A percentile compares a stretch with the other conserved stretches of the same genome.
Evolutionary conservation across 2,113 vertebrate species (phyloP).

Genomic region (Delphinus delphis): DNA sequence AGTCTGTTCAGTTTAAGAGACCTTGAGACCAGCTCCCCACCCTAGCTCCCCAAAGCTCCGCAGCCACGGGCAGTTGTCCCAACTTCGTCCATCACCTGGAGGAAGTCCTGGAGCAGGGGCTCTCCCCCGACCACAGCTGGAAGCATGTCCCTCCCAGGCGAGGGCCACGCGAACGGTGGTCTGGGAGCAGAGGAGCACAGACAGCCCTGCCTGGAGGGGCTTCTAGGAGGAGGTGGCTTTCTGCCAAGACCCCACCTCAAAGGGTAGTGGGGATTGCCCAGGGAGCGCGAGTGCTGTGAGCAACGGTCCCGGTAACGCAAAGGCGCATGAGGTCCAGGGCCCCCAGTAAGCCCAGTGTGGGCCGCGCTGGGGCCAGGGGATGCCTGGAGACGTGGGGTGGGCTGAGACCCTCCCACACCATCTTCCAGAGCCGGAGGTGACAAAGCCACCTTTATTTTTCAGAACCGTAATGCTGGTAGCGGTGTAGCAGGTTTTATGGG

Average conservation of each 20-base stretch:
- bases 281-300: neutral
- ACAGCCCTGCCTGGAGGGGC: neutral
- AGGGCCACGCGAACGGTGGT: fast-evolving
- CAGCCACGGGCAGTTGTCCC: fast-evolving
- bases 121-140: fast-evolving
- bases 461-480: neutral
- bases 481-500: neutral
- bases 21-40: fast-evolving
- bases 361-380: too few species aligned
- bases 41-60: neutral
- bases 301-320: fast-evolving
- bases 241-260: neutral
- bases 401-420: too few species aligned
- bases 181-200: neutral
- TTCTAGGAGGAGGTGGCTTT: neutral
- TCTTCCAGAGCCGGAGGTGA: too few species aligned
- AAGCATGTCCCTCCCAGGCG: neutral
- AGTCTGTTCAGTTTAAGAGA: too few species aligned
- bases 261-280: neutral
- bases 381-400: too few species aligned
- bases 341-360: too few species aligned
- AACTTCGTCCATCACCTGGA: neutral
- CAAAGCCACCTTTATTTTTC: neutral
- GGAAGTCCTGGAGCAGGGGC: too few species aligned
- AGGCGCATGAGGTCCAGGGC: fast-evolving